Evolutionary conservation across 35 echinoderm and acorn worm species (phyloP).

Genomic region (Diadema setosum): DNA sequence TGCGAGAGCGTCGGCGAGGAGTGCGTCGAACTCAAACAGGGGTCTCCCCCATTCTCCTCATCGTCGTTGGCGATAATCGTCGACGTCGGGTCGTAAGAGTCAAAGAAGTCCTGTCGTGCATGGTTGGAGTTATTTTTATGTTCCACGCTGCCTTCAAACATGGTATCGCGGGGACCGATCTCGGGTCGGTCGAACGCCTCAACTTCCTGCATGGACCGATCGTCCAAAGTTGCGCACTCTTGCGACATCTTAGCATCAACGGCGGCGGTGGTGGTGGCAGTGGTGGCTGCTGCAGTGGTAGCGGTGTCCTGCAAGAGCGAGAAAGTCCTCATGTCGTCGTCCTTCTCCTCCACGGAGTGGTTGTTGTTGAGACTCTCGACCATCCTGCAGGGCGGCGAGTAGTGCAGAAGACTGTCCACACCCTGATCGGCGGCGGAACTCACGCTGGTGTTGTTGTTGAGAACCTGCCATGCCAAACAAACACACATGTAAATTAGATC

Average conservation of each 20-base stretch:
- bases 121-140: slow-evolving; percentile 16
- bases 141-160: not conserved
- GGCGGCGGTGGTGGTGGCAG: not conserved
- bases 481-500: not conserved
- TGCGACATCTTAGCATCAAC: not conserved
- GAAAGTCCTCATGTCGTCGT: not conserved
- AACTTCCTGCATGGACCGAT: not conserved
- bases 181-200: not conserved
- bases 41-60: not conserved
- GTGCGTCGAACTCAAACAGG: slow-evolving; percentile 9
- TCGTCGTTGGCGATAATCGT: not conserved
- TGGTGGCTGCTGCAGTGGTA: not conserved
- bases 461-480: not conserved
- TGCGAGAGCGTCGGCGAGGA: slow-evolving; percentile 30
- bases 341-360: not conserved
- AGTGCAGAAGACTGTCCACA: not conserved
- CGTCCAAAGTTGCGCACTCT: not conserved
- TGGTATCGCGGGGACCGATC: not conserved
- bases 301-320: not conserved
- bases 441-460: not conserved
- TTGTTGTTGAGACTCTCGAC: slow-evolving; percentile 16
- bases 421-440: too few species aligned
- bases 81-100: not conserved
- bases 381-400: slow-evolving; percentile 8
- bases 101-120: not conserved